Evolutionary conservation across 2,888 invertebrate species (phyloP).

Genomic region (Eudasyphora cyanicolor): DNA sequence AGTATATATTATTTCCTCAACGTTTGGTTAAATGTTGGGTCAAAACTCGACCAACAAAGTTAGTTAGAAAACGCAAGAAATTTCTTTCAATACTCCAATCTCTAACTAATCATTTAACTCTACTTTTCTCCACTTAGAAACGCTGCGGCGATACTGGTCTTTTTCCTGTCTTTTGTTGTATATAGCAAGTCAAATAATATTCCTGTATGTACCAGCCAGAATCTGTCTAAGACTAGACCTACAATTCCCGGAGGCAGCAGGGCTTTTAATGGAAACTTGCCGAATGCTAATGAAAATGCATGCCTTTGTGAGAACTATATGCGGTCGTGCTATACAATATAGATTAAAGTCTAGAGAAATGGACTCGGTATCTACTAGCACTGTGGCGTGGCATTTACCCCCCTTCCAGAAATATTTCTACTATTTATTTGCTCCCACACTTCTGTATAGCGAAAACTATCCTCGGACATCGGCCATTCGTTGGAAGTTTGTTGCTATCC

Average conservation of each 20-base stretch:
- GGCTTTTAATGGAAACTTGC: conserved; percentile 81
- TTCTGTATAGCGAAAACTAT: conserved; percentile 87
- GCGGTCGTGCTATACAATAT: conserved; percentile 82
- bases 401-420: conserved; percentile 88
- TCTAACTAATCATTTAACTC: not conserved
- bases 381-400: conserved; percentile 81
- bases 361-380: no score
- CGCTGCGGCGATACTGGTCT: conserved; percentile 74
- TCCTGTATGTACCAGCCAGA: conserved; percentile 72
- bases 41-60: conserved; percentile 70
- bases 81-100: no score
- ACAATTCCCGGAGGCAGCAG: conserved; percentile 74
- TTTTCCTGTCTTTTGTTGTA: conserved; percentile 73
- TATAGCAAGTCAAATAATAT: conserved; percentile 72
- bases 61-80: not conserved
- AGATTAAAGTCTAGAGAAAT: conserved; percentile 82
- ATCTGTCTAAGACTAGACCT: conserved; percentile 72
- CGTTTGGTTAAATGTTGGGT: conserved; percentile 80
- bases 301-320: conserved; percentile 88
- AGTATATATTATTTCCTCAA: conserved; percentile 79
- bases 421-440: conserved; percentile 93
- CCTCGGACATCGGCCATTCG: conserved; percentile 85
- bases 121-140: conserved; percentile 63
- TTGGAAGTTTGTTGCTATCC: conserved; percentile 87
- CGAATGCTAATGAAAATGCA: conserved; percentile 93